Conservation (phyloP, 2,888 invertebrate genomes). For the Leptopterna dolabrata region DNA sequence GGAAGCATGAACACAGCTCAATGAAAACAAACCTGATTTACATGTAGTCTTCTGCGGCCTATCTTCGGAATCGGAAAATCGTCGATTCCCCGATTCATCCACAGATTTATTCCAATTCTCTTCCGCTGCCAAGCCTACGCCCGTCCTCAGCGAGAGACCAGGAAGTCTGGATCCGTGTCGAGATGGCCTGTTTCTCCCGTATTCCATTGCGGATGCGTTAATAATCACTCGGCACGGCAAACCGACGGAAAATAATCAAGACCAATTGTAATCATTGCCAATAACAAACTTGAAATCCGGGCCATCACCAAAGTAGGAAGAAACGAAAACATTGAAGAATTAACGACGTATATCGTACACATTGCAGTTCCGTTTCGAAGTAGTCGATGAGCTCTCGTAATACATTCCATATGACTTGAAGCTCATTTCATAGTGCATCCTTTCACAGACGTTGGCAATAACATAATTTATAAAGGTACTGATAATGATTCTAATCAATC, state of each 20-base stretch:
- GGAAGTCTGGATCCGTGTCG: constrained; percentile 60
- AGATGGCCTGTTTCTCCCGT: constrained; percentile 59
- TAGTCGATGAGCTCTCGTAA: neutral
- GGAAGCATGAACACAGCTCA: too few relatives aligned
- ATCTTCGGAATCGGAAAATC: constrained; percentile 65
- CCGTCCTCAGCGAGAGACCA: constrained; percentile 59
- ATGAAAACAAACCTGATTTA: constrained; percentile 58
- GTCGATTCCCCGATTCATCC: constrained; percentile 62
- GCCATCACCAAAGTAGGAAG: neutral
- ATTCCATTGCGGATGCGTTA: constrained; percentile 53
- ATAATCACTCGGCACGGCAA: neutral
- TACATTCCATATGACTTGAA: neutral
- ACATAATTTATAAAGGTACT: neutral
- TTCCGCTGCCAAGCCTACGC: constrained; percentile 58
- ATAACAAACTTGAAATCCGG: neutral
- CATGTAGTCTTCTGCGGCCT: constrained; percentile 59
- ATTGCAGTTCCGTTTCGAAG: neutral
- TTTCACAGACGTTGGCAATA: neutral
- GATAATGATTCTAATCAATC: too few relatives aligned
- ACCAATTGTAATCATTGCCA: neutral
- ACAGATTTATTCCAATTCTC: constrained; percentile 61
- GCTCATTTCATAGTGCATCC: neutral
- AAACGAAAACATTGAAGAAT: neutral
- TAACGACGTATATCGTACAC: neutral
- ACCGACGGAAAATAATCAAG: neutral